A percentile compares a stretch with the other conserved stretches of the same genome.
Conservation (phyloP, 2,797 vertebrate genomes). For the Protonibea diacanthus region DNA sequence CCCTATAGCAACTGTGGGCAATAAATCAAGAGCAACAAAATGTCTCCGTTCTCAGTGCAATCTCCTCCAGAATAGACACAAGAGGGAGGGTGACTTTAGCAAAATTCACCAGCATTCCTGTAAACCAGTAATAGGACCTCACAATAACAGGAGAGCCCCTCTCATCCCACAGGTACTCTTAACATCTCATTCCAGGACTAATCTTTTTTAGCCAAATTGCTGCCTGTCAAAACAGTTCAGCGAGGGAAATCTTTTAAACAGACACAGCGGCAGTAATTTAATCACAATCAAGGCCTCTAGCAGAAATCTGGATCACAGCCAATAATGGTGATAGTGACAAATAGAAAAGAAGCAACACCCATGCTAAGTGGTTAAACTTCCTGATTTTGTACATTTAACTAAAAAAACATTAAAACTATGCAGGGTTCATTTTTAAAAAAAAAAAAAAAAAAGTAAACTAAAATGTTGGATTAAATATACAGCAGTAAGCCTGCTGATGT, state of each 20-base stretch:
- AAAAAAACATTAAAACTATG: conserved; percentile 3
- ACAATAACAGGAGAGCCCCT: conserved; percentile 65
- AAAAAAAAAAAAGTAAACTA: background rate
- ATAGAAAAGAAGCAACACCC: conserved; percentile 8
- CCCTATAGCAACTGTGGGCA: conserved; percentile 60
- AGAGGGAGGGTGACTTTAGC: conserved; percentile 40
- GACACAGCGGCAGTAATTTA: conserved; percentile 75
- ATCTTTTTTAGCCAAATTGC: conserved; percentile 83
- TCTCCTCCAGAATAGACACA: conserved; percentile 31
- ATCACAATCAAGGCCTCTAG: conserved; percentile 73
- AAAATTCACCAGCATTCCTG: conserved; percentile 74
- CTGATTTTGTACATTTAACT: conserved; percentile 18
- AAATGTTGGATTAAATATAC: background rate
- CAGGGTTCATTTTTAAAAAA: background rate
- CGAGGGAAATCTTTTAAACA: conserved; percentile 76
- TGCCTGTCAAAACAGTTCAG: conserved; percentile 83
- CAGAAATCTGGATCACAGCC: conserved; percentile 63
- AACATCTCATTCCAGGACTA: conserved; percentile 76
- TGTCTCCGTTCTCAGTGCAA: conserved; percentile 24
- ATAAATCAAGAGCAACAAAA: conserved; percentile 58
- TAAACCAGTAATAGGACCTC: conserved; percentile 74
- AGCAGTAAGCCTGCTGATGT: conserved; percentile 13
- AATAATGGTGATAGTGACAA: conserved; percentile 52
- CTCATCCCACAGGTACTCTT: conserved; percentile 75
- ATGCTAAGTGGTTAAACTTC: conserved; percentile 26